A percentile compares a stretch with the other conserved stretches of the same genome.
Evolutionary conservation across 2,113 vertebrate genomes (phyloP).

Genomic region (Cavia aperea): DNA sequence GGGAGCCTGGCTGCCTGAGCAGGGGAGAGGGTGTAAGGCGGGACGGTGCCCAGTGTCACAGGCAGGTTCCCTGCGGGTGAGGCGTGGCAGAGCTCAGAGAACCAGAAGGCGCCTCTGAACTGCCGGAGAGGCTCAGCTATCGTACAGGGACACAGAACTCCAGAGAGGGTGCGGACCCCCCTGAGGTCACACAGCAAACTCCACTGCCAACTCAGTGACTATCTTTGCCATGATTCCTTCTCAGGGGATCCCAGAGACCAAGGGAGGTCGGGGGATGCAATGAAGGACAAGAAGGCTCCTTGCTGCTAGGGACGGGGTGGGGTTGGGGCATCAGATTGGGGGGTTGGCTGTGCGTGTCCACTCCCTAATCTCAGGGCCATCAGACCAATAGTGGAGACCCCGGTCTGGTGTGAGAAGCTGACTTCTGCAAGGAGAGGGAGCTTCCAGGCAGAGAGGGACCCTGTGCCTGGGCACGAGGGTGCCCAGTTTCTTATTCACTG

Average conservation of each 20-base stretch:
- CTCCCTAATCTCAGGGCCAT: rapidly evolving
- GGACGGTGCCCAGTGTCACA: rapidly evolving
- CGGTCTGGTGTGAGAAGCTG: background rate
- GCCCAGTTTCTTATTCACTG: no score
- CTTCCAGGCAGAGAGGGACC: background rate
- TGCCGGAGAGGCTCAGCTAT: background rate
- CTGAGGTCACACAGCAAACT: background rate
- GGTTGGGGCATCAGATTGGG: background rate
- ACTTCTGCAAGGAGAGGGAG: background rate
- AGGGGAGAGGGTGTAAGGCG: no score
- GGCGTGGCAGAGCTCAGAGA: background rate
- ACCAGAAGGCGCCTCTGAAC: background rate
- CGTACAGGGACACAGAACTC: background rate
- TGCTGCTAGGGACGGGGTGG: background rate
- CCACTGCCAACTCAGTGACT: background rate
- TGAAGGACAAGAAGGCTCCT: background rate
- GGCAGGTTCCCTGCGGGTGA: background rate
- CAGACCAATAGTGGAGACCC: background rate
- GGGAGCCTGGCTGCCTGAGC: rapidly evolving
- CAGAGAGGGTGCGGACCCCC: background rate
- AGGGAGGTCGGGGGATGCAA: background rate
- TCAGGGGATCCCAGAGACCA: rapidly evolving
- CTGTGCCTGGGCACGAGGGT: rapidly evolving
- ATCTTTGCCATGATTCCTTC: background rate
- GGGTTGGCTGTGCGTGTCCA: background rate